Conservation (phyloP, 2,113 vertebrate species). For the Austrofundulus limnaeus region DNA sequence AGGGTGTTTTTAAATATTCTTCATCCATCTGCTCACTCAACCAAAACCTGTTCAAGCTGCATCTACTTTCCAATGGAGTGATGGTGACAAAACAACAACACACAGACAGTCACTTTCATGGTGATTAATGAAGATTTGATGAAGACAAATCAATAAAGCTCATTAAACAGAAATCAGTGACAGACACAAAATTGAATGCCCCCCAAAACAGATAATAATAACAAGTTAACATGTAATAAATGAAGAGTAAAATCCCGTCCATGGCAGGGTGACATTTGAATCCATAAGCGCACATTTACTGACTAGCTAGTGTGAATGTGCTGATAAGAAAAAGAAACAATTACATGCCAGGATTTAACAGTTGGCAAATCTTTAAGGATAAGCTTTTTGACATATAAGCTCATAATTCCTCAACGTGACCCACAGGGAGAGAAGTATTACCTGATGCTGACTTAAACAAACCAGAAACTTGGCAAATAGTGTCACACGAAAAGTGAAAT, state of each 20-base stretch:
- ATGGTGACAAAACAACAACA: conserved; percentile 25
- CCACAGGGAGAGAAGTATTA: conserved; percentile 4
- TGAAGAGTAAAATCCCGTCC: conserved; percentile 41
- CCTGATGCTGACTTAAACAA: neutral
- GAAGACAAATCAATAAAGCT: conserved; percentile 63
- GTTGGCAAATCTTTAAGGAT: conserved; percentile 29
- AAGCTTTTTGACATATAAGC: conserved; percentile 16
- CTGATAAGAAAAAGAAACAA: conserved; percentile 39
- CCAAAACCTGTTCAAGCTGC: conserved; percentile 1
- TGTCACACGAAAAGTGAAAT: too few relatives aligned
- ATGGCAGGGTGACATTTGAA: conserved; percentile 34
- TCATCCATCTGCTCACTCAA: conserved; percentile 20
- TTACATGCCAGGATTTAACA: conserved; percentile 27
- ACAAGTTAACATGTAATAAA: conserved; percentile 42
- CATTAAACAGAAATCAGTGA: conserved; percentile 60
- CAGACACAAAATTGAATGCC: conserved; percentile 42
- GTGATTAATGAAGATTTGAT: conserved; percentile 66
- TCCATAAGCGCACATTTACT: conserved; percentile 45
- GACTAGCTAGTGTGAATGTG: conserved; percentile 23
- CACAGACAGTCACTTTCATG: conserved; percentile 37
- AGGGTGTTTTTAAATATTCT: conserved; percentile 29
- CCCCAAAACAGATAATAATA: conserved; percentile 47
- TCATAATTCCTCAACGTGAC: conserved; percentile 23
- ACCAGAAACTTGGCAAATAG: neutral
- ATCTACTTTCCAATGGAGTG: conserved; percentile 23